Evolutionary conservation across 2,113 vertebrate genomes (phyloP), one percentile per base, ranked within the genome.

Genomic region (Mormoops blainvillei): DNA sequence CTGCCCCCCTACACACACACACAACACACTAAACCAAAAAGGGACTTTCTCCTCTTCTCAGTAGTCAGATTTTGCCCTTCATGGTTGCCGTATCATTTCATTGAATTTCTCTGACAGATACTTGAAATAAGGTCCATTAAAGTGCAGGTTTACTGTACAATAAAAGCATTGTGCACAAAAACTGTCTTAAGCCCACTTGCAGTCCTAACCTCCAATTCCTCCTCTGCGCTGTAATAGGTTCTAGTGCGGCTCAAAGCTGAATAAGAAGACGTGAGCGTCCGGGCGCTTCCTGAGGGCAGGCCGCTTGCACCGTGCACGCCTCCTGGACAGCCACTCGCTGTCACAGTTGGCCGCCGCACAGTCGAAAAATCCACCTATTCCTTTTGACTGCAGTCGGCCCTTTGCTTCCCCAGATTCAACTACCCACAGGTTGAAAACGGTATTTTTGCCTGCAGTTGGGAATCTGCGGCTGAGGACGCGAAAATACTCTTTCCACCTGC

Each of bases 41-140:
- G 50, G 10, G 26, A 7, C 24, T 77, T 78, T 85, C 36, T n/a
- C 52, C 4, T 70, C 24, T 91, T 85, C 28, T 15, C 13, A 33
- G 33, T 52, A 33, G 22, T 68, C 54, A 73, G 33, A 24, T 77
- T 43, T 48, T 63, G 28, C 20, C 43, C 38, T 82, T 22, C 65
- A 63, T 43, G 20, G 36, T 28, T 31, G 38, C 28, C n/a, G 31
- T 71, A 87, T 31, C 18, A 36, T 94, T 74, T 80, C 80, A 16
- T 26, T 82, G 38, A 38, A n/a, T 92, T 89, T 94, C 18, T 81
- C 14, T 36, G 63, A 96, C 24, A 77, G 56, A 48, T 68, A 67
- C 45, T 91, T 94, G 48, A 91, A 90, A 89, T 76, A 81, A 94
- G 92, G 28, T 36, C 41, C 15, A 87, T 50, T 26, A 24, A 95